Evolutionary conservation across 2,888 invertebrate species (phyloP).

Genomic region (Macroteleia sp.): DNA sequence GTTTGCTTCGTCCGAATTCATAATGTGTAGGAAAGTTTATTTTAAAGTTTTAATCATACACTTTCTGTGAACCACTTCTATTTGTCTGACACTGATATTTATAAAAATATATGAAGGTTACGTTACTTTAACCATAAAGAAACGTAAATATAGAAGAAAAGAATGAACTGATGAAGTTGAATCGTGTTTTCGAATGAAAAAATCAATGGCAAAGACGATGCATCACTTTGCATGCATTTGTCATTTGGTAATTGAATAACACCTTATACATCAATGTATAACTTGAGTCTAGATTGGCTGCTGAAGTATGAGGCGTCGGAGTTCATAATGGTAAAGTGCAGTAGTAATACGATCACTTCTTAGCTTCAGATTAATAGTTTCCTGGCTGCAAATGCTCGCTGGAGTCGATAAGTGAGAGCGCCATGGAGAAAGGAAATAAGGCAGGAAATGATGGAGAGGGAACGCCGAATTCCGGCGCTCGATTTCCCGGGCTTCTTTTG

Average conservation of each 20-base stretch:
- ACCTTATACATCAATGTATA: slow-evolving; percentile 55
- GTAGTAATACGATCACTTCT: slow-evolving; percentile 68
- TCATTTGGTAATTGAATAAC: slow-evolving; percentile 55
- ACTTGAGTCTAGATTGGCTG: slow-evolving; percentile 51
- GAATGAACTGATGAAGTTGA: too few relatives aligned
- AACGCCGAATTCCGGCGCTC: slow-evolving; percentile 55
- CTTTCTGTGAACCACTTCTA: too few relatives aligned
- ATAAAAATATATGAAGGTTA: too few relatives aligned
- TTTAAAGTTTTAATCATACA: too few relatives aligned
- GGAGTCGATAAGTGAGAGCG: slow-evolving; percentile 49
- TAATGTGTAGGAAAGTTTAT: too few relatives aligned
- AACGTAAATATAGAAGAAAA: too few relatives aligned
- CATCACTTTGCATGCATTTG: slow-evolving; percentile 45
- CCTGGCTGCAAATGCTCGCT: slow-evolving; percentile 57
- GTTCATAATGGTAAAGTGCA: slow-evolving; percentile 78
- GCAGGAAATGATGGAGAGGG: slow-evolving; percentile 56
- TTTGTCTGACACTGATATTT: too few relatives aligned
- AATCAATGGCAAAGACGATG: too few relatives aligned
- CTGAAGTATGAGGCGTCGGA: slow-evolving; percentile 65
- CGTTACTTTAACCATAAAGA: too few relatives aligned
- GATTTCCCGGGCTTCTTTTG: slow-evolving; percentile 56
- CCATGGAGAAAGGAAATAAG: slow-evolving; percentile 53
- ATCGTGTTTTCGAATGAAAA: too few relatives aligned
- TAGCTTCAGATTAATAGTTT: slow-evolving; percentile 66
- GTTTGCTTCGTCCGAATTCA: too few relatives aligned